Evolutionary conservation across 1,140 invertebrate genomes (phyloP).

Genomic region (Maniola jurtina): DNA sequence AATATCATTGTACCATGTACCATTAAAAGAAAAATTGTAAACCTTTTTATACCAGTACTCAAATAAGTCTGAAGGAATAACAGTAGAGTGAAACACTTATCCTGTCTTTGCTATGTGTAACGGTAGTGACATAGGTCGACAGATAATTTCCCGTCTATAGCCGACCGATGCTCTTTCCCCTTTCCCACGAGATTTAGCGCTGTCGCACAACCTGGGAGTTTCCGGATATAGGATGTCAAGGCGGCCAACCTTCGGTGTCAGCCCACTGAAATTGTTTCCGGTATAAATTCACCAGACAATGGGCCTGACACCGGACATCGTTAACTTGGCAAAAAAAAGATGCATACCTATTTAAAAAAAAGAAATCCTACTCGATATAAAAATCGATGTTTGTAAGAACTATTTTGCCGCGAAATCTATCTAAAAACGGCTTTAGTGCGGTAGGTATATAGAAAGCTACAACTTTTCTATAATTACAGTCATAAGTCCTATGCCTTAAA

Average conservation of each 20-base stretch:
- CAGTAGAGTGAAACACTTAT: conserved; percentile 23
- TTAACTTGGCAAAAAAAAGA: too few species aligned
- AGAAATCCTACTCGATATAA: too few species aligned
- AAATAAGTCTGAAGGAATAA: conserved; percentile 7
- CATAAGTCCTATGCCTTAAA: too few species aligned
- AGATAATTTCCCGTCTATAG: conserved; percentile 62
- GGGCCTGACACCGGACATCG: background rate
- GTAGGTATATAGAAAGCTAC: too few species aligned
- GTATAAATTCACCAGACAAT: conserved; percentile 18
- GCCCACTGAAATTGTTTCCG: conserved; percentile 60
- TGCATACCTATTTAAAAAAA: too few species aligned
- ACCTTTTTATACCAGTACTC: background rate
- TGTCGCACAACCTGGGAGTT: conserved; percentile 54
- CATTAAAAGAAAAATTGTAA: background rate
- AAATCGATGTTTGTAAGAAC: too few species aligned
- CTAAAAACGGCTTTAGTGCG: too few species aligned
- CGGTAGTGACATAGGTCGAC: conserved; percentile 59
- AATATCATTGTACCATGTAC: too few species aligned
- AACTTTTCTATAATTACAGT: too few species aligned
- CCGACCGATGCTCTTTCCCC: conserved; percentile 57
- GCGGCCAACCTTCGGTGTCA: conserved; percentile 48
- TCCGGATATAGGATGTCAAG: conserved; percentile 65
- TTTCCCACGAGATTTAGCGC: conserved; percentile 50
- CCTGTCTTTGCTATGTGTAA: conserved; percentile 22
- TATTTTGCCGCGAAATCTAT: too few species aligned